phyloP scores from a whole-genome alignment of 1,140 invertebrate species.

The Pogonognathellus flavescens region DNA sequence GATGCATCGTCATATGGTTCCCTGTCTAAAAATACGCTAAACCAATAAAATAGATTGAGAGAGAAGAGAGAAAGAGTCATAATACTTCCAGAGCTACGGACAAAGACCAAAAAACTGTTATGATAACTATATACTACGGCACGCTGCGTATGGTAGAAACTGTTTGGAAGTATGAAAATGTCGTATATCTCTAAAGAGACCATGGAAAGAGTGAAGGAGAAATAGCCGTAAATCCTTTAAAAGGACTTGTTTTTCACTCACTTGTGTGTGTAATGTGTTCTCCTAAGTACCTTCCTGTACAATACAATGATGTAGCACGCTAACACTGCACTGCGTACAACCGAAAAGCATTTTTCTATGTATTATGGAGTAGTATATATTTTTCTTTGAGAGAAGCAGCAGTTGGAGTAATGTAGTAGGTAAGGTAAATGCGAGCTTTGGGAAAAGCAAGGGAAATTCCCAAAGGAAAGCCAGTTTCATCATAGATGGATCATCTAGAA shows the following conservation, averaged over 20 bases:
- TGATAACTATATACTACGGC: too few relatives aligned
- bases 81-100: too few relatives aligned
- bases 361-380: too few relatives aligned
- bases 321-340: background rate
- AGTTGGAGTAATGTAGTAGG: too few relatives aligned
- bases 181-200: background rate
- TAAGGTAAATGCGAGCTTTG: conserved; percentile 19
- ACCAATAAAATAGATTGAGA: conserved; percentile 3
- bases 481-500: conserved; percentile 37
- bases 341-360: too few relatives aligned
- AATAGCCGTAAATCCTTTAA: background rate
- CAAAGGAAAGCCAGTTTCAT: conserved; percentile 32
- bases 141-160: background rate
- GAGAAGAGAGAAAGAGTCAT: conserved; percentile 7
- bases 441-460: conserved; percentile 24
- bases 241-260: conserved; percentile 5
- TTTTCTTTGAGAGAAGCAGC: too few relatives aligned
- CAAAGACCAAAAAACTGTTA: too few relatives aligned
- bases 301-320: background rate
- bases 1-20: too few relatives aligned
- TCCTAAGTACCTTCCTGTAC: background rate
- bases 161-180: background rate
- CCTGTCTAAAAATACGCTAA: conserved; percentile 16
- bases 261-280: background rate
- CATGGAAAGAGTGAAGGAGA: background rate